phyloP scores from a whole-genome alignment of 2,888 invertebrate species.

The Callyntrura sp. region DNA sequence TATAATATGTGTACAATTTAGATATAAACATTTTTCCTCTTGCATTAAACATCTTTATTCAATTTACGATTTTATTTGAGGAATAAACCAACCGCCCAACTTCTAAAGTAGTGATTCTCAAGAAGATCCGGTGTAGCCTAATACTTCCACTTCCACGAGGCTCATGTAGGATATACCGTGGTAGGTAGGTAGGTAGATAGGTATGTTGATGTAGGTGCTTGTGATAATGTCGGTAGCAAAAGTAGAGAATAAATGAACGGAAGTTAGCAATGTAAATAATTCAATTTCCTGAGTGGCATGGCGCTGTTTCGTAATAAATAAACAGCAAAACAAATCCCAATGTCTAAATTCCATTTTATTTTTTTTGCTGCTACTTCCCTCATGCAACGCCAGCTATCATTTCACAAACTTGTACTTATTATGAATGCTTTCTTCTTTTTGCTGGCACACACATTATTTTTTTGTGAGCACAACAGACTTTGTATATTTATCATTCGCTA shows the following conservation, averaged over 20 bases:
- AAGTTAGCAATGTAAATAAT: conserved; percentile 21
- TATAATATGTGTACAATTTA: no score
- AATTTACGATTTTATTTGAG: no score
- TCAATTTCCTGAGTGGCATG: conserved; percentile 70
- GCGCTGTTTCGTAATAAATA: background rate
- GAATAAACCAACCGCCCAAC: no score
- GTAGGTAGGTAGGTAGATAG: background rate
- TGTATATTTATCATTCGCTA: background rate
- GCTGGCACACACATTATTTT: background rate
- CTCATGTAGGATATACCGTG: background rate
- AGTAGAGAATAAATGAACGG: conserved; percentile 1
- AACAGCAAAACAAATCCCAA: conserved; percentile 23
- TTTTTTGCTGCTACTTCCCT: background rate
- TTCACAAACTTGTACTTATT: background rate
- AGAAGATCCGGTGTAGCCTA: no score
- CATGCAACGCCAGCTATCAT: background rate
- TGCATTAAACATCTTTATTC: no score
- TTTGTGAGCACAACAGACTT: background rate
- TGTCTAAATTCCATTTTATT: conserved; percentile 25
- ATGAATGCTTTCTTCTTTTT: background rate
- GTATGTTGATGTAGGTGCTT: no score
- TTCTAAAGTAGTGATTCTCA: background rate
- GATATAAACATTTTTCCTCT: no score
- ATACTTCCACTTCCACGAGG: no score
- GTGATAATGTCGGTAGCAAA: background rate